Conservation (phyloP, 37 sponge, comb jelly and placozoan genomes). For the Eunapius fragilis region DNA sequence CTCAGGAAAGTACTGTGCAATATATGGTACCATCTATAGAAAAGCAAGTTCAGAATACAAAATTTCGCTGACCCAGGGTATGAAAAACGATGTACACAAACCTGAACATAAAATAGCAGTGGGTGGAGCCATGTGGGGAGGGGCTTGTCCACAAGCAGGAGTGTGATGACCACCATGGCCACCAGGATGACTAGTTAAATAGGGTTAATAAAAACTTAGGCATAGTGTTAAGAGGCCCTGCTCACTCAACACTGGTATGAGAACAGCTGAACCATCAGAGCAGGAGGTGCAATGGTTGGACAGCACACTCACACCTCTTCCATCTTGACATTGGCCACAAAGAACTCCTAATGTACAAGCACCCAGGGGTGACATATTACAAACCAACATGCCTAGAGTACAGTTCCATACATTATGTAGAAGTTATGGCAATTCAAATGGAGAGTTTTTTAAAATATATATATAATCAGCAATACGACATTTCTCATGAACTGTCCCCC, state of each 20-base stretch:
- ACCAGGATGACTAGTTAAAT: not conserved
- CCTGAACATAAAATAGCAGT: slow-evolving; percentile 2
- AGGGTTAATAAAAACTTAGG: not conserved
- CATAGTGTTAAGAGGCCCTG: not conserved
- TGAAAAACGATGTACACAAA: not conserved
- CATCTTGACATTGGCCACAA: slow-evolving; percentile 53
- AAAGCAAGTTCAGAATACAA: no score
- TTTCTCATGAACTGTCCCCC: no score
- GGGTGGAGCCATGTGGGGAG: not conserved
- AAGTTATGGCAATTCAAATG: no score
- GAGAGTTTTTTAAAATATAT: no score
- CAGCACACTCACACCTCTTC: slow-evolving; percentile 31
- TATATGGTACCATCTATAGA: slow-evolving; percentile 22
- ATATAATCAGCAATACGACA: no score
- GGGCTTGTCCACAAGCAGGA: not conserved
- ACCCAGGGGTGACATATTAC: no score
- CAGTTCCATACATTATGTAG: no score
- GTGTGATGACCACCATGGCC: not conserved
- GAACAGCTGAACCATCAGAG: slow-evolving; percentile 36
- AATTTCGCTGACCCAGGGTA: no score
- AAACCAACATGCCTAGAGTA: no score
- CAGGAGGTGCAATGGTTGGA: slow-evolving; percentile 47
- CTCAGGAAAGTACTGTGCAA: slow-evolving; percentile 21
- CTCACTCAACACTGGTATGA: slow-evolving; percentile 28
- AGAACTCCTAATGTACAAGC: slow-evolving; percentile 41